A percentile compares a stretch with the other conserved stretches of the same genome.
phyloP scores from a whole-genome alignment of 2,797 vertebrate genomes.

The Protonibea diacanthus region DNA sequence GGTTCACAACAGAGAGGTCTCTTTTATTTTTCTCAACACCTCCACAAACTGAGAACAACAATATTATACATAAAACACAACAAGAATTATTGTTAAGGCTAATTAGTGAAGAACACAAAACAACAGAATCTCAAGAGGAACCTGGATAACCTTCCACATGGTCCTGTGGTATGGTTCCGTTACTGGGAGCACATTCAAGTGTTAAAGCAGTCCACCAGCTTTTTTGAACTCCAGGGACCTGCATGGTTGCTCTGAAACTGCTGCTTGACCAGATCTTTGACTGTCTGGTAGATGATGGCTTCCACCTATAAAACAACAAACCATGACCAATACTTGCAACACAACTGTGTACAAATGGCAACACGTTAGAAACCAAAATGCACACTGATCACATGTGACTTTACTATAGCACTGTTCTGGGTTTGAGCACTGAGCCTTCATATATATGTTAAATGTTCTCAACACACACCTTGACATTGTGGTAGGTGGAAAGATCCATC shows the following conservation, averaged over 20 bases:
- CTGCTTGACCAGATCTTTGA: slow-evolving; percentile 78
- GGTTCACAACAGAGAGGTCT: slow-evolving; percentile 38
- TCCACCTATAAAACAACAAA: slow-evolving; percentile 61
- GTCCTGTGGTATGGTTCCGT: not conserved
- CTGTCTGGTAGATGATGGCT: slow-evolving; percentile 69
- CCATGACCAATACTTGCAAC: not conserved
- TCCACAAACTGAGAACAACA: slow-evolving; percentile 59
- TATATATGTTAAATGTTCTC: not conserved
- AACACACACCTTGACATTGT: slow-evolving; percentile 79
- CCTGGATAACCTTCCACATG: slow-evolving; percentile 16
- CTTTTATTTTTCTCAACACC: slow-evolving; percentile 67
- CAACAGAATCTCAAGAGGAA: slow-evolving; percentile 41
- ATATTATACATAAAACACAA: slow-evolving; percentile 29
- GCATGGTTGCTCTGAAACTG: slow-evolving; percentile 74
- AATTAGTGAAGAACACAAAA: slow-evolving; percentile 20
- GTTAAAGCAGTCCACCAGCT: slow-evolving; percentile 83
- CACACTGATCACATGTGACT: not conserved
- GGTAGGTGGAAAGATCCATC: slow-evolving; percentile 77
- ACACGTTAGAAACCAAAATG: not conserved
- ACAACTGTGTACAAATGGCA: not conserved
- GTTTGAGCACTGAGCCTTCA: not conserved
- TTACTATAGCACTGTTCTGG: not conserved
- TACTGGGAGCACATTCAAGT: slow-evolving; percentile 46
- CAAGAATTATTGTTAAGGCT: slow-evolving; percentile 11
- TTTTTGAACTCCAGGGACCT: slow-evolving; percentile 84